Evolutionary conservation across 2,888 invertebrate genomes (phyloP).

Genomic region (Lepidocyrtinus sp.): DNA sequence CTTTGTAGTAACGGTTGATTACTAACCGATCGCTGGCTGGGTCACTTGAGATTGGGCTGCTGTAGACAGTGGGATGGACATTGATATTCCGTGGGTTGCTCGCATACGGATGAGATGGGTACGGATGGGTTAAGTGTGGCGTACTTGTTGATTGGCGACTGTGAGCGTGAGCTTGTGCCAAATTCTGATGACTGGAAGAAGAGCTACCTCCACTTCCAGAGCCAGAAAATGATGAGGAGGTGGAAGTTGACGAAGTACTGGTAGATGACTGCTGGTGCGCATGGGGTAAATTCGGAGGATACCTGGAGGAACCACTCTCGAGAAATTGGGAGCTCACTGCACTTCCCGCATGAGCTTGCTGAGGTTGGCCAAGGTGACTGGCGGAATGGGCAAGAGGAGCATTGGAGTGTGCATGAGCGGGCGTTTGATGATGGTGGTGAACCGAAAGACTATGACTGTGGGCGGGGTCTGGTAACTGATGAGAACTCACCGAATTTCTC

Average conservation of each 20-base stretch:
- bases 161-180: constrained; percentile 61
- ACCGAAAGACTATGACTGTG: constrained; percentile 12
- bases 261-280: constrained; percentile 53
- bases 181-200: constrained; percentile 34
- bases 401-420: constrained; percentile 54
- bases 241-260: constrained; percentile 32
- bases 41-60: constrained; percentile 61
- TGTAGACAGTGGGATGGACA: constrained; percentile 67
- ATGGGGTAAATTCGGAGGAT: constrained; percentile 62
- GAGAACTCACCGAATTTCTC: constrained; percentile 21
- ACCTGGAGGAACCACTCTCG: constrained; percentile 50
- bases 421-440: constrained; percentile 41
- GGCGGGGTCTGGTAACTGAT: constrained; percentile 42
- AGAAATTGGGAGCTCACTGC: constrained; percentile 55
- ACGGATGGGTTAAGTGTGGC: constrained; percentile 55
- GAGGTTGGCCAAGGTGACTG: constrained; percentile 44
- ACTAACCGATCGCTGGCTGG: no score
- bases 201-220: constrained; percentile 14
- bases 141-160: constrained; percentile 40
- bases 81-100: constrained; percentile 68
- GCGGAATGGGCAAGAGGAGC: constrained; percentile 45
- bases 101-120: constrained; percentile 67
- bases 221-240: constrained; percentile 32
- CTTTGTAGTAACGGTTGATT: constrained; percentile 62
- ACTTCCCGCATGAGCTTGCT: constrained; percentile 48